These are phyloP conservation scores for Philotrypesis tridentata DNA, from an alignment of 1,140 invertebrate species.

Conservation along the genomic window DNA sequence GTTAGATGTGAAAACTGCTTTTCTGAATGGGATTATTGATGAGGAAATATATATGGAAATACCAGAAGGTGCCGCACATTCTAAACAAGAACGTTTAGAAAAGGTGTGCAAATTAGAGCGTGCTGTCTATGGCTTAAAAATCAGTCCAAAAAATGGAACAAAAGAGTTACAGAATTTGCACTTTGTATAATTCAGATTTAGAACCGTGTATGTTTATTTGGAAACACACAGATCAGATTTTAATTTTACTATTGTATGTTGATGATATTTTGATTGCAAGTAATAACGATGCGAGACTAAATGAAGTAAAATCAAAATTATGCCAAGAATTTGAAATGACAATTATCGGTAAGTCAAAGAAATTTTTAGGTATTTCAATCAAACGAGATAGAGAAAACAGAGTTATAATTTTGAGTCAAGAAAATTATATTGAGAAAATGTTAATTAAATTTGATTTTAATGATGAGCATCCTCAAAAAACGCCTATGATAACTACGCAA, in stretches of 20 bases:
- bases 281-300: constrained; percentile 22
- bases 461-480: constrained; percentile 3
- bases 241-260: constrained; percentile 46
- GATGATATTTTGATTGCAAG: constrained; percentile 39
- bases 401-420: constrained; percentile 8
- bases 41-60: too few relatives aligned
- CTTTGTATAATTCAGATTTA: constrained; percentile 43
- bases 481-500: constrained; percentile 39
- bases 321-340: constrained; percentile 34
- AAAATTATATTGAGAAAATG: constrained; percentile 24
- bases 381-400: not conserved
- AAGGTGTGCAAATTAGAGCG: constrained; percentile 58
- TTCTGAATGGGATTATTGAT: constrained; percentile 58
- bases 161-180: constrained; percentile 44
- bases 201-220: constrained; percentile 60
- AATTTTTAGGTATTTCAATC: constrained; percentile 29
- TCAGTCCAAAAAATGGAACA: constrained; percentile 58
- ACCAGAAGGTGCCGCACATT: constrained; percentile 52
- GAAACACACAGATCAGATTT: not conserved
- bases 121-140: constrained; percentile 61
- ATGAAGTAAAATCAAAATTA: constrained; percentile 30
- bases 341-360: constrained; percentile 17
- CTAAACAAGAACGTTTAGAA: too few relatives aligned
- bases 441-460: constrained; percentile 24
- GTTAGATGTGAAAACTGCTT: constrained; percentile 66